A percentile compares a stretch with the other conserved stretches of the same genome.
Conservation (phyloP, 2,113 vertebrate genomes). For the Cyphomyrus plagiostoma region DNA sequence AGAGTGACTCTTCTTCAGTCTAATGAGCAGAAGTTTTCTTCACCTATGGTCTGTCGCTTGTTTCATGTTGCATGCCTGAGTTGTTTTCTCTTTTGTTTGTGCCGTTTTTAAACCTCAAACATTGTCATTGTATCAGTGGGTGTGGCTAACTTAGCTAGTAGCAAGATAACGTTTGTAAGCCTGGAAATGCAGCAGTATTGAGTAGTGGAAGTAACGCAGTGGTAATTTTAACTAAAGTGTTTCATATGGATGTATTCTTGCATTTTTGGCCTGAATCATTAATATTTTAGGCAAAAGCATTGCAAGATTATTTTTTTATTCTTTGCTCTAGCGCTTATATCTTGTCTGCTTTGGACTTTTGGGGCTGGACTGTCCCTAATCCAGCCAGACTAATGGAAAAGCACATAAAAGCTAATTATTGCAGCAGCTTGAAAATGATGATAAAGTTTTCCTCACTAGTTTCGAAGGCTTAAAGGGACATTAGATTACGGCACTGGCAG, state of each 20-base stretch:
- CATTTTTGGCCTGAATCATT: background rate
- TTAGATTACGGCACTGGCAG: constrained; percentile 40
- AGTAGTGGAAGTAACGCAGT: background rate
- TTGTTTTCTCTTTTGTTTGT: background rate
- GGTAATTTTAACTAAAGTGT: background rate
- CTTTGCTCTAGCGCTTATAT: background rate
- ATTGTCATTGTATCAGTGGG: background rate
- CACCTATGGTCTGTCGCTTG: background rate
- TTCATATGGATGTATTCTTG: background rate
- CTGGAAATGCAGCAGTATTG: background rate
- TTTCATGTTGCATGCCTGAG: background rate
- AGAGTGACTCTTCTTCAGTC: background rate
- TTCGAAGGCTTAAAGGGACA: constrained; percentile 52
- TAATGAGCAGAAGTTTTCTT: background rate
- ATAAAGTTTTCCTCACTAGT: constrained; percentile 40
- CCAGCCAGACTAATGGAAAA: constrained; percentile 39
- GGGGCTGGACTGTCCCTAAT: background rate
- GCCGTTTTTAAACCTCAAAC: background rate
- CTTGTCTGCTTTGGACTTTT: background rate
- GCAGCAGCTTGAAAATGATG: constrained; percentile 44
- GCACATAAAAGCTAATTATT: constrained; percentile 52
- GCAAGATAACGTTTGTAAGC: background rate
- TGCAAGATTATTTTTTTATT: background rate
- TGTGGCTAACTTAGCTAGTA: background rate
- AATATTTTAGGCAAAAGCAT: background rate